These are phyloP conservation scores for Phyllostomus discolor DNA, from an alignment of 2,113 vertebrate species.

Conservation along the genomic window DNA sequence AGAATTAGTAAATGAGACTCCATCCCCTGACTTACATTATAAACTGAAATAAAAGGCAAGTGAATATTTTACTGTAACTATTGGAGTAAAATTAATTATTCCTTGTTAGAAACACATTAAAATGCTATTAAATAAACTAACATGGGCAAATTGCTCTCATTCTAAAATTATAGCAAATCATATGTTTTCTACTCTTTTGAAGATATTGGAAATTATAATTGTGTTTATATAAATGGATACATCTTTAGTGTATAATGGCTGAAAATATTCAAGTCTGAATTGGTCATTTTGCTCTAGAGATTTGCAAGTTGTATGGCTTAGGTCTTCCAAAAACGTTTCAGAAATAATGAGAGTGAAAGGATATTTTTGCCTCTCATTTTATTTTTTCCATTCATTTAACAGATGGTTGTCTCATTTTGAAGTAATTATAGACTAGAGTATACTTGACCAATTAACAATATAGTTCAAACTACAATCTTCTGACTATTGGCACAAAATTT, in stretches of 20 bases:
- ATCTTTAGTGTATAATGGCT: background rate
- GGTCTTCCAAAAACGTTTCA: background rate
- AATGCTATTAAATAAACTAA: background rate
- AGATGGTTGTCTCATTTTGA: background rate
- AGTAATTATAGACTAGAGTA: background rate
- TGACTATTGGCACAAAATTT: background rate
- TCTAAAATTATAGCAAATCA: background rate
- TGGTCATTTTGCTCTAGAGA: background rate
- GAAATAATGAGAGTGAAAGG: background rate
- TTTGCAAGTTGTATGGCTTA: background rate
- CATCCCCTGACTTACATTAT: background rate
- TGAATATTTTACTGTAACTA: background rate
- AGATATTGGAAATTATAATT: background rate
- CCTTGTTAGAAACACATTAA: background rate
- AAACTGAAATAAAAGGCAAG: slow-evolving; percentile 12
- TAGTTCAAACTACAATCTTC: background rate
- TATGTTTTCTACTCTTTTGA: background rate
- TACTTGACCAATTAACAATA: background rate
- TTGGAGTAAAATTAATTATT: background rate
- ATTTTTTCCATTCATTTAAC: background rate
- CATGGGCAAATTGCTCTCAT: background rate
- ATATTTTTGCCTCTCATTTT: background rate
- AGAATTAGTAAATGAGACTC: background rate
- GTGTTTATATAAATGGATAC: background rate
- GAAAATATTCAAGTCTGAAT: background rate